Evolutionary conservation across 2,797 vertebrate genomes (phyloP).

Genomic region (Petrocephalus sullivani): DNA sequence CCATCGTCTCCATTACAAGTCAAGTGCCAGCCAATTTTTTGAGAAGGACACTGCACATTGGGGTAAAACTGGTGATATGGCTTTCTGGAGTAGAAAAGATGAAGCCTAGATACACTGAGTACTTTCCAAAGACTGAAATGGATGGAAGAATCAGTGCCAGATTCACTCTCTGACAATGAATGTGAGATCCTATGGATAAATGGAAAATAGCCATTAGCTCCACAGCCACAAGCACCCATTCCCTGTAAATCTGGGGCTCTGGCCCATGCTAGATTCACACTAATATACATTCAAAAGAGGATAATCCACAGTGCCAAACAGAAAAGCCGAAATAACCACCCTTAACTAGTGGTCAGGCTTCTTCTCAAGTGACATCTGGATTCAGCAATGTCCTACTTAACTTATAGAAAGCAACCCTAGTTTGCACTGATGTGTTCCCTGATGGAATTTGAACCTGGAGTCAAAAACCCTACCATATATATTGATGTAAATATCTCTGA

Average conservation of each 20-base stretch:
- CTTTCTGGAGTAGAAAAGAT: conserved; percentile 1
- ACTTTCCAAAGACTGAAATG: background rate
- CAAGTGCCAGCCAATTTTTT: background rate
- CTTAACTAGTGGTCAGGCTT: conserved; percentile 9
- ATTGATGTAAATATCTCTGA: conserved; percentile 1
- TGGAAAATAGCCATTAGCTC: conserved; percentile 10
- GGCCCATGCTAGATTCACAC: background rate
- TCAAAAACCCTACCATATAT: background rate
- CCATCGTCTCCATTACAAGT: background rate
- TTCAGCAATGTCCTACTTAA: background rate
- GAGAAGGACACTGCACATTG: background rate
- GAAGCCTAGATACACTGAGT: background rate
- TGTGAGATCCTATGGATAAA: background rate
- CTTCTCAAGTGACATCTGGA: conserved; percentile 2
- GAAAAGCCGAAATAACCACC: conserved; percentile 7
- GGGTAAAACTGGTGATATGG: background rate
- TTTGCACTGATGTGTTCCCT: background rate
- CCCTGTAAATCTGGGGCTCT: background rate
- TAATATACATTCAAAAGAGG: background rate
- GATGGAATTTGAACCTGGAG: background rate
- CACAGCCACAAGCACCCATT: background rate
- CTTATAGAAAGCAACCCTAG: background rate
- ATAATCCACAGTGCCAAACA: background rate
- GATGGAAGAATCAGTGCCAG: background rate
- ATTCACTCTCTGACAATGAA: background rate